Evolutionary conservation across 2,797 vertebrate species (phyloP), one percentile per base, ranked within the genome.

Genomic region (Lacerta agilis): DNA sequence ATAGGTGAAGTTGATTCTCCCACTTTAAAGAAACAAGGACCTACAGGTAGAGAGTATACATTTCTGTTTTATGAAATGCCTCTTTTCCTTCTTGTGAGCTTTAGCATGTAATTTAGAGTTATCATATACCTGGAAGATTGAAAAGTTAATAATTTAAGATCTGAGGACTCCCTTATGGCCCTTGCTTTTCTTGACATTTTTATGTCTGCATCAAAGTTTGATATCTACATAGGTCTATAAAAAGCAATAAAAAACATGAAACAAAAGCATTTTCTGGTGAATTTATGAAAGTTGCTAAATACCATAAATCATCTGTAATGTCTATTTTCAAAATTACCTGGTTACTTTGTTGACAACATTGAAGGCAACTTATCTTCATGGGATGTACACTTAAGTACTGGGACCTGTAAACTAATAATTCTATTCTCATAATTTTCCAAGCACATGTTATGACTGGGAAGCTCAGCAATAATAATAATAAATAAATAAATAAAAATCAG

Each of bases 151-250:
- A 82, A 18, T 58, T 81, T 76, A 86, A 87, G 66, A 9, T 73
- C 38, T 45, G 72, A 90, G 88, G 88, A 82, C 79, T 82, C 88
- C 38, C 66, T 67, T 78, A 43, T 92, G 72, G 89, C 72, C 69
- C 81, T 29, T 75, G 61, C 73, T 81, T 89, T 71, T 71, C 72
- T 55, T 93, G 79, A 36, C 77, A 49, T 66, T 91, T 88, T 75
- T 88, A 86, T 27, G 89, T 91, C 85, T 38, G 36, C 79, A 80
- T 87, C 82, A 82, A 77, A 58, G 66, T 33, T 41, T n/a, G 88
- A 49, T 38, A 75, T 64, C 85, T 25, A 86, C 58, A 83, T 71
- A 91, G 91, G 81, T 25, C n/a, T 85, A 64, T 89, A 38, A 2
- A 64, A 55, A 69, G 8, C 29, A 33, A 72, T 89, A 82, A 79